These are phyloP conservation scores for Catharus bicknelli DNA, from an alignment of 2,113 vertebrate species.

Conservation along the genomic window DNA sequence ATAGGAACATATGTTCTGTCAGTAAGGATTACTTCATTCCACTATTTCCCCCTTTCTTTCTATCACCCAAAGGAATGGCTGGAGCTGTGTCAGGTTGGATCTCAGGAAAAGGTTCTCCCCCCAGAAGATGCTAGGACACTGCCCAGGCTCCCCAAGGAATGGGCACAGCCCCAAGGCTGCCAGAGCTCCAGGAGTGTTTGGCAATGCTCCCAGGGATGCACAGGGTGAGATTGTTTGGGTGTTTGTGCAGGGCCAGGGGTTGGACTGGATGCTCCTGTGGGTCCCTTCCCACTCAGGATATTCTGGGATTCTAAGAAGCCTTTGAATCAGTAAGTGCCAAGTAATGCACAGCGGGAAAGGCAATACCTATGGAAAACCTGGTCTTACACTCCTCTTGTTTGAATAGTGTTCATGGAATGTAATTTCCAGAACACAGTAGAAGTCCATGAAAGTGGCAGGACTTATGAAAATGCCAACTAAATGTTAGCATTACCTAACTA, in stretches of 20 bases:
- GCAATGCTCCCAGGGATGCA: rapidly evolving
- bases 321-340: background rate
- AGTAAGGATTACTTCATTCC: background rate
- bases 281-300: background rate
- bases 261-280: background rate
- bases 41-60: background rate
- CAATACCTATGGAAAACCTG: background rate
- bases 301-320: background rate
- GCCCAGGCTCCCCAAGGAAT: background rate
- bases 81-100: rapidly evolving
- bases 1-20: background rate
- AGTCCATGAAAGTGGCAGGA: background rate
- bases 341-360: rapidly evolving
- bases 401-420: background rate
- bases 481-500: background rate
- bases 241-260: rapidly evolving
- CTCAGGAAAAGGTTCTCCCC: background rate
- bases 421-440: background rate
- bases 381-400: background rate
- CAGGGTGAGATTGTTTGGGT: background rate
- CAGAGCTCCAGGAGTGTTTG: background rate
- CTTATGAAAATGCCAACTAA: background rate
- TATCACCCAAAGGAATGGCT: rapidly evolving
- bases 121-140: background rate
- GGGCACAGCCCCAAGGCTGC: background rate